A percentile compares a stretch with the other conserved stretches of the same genome.
Conservation (phyloP, 2,888 invertebrate species). For the Hydraecia micacea region DNA sequence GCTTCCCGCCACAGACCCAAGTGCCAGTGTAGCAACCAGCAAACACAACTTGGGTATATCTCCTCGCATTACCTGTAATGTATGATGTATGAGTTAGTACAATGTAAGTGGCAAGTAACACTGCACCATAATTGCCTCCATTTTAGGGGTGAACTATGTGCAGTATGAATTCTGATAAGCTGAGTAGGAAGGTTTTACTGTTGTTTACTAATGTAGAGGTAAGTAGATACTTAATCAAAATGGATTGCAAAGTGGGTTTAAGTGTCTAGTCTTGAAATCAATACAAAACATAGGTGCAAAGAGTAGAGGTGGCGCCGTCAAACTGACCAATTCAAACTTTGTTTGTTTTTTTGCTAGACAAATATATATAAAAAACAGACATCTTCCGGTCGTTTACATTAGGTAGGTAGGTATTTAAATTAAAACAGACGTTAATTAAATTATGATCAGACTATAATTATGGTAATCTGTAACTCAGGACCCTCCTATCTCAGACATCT, state of each 20-base stretch:
- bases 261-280: conserved; percentile 15
- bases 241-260: conserved; percentile 23
- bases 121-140: conserved; percentile 27
- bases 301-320: neutral
- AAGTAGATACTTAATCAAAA: neutral
- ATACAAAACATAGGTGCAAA: neutral
- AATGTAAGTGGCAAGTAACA: conserved; percentile 7
- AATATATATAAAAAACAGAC: too few relatives aligned
- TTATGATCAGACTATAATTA: neutral
- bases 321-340: neutral
- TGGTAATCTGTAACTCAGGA: neutral
- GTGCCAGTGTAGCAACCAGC: conserved; percentile 84
- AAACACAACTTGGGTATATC: conserved; percentile 82
- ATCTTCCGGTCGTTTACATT: neutral
- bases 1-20: conserved; percentile 77
- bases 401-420: too few relatives aligned
- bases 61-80: conserved; percentile 87
- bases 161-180: conserved; percentile 18
- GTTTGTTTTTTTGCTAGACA: neutral
- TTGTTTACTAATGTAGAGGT: conserved; percentile 12
- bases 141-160: conserved; percentile 32
- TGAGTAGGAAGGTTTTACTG: conserved; percentile 13
- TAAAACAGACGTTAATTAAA: neutral
- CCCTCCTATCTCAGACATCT: neutral
- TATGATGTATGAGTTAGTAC: conserved; percentile 10